Base-by-base conservation (phyloP, 2,888 invertebrate genomes). In the Euzetes globulus region DNA sequence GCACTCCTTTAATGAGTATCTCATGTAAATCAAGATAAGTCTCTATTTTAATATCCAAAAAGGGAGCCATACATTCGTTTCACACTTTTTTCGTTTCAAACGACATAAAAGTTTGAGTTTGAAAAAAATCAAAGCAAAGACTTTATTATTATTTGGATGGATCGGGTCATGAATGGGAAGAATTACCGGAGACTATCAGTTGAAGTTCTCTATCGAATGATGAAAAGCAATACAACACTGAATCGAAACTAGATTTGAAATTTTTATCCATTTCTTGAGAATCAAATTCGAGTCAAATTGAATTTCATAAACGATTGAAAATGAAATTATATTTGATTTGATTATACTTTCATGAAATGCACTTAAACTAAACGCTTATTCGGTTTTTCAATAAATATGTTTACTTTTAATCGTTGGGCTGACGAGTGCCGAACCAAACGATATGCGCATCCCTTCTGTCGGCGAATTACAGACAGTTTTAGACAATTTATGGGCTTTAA, bases 281-380 rank as follows among this genome's bases (percentile, higher is more conserved):
- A 55, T 25, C 13, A 22, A 25, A 55, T 22, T 25, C n/a, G 25
- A 55, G 13, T 55, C 7, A 25, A 41, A 63, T 63, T 58, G 58
- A 58, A 58, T 29, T 58, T 19, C 19, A 25, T 50, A 63, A 63
- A 19, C 63, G 29, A 63, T 63, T 29, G 63, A 63, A 37, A 27
- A 37, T 37, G 33, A 63, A 33, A 29, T 58, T 15, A 58, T 15
- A 58, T 25, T 58, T 60, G 33, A 33, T 29, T 68, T 41, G 37
- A 68, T 68, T 41, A 68, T 68, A 68, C 68, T 60, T 60, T 60
- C 29, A 22, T 60, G 29, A 60, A 60, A 60, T 60, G 60, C 60
- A 60, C 19, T 60, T 33, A 60, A 55, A 60, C 29, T 60, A 60
- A 60, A 60, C 27, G 60, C 17, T 13, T 33, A 58, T 58, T 15